Evolutionary conservation across 2,797 vertebrate species (phyloP).

Genomic region (Sebastolobus altivelis): DNA sequence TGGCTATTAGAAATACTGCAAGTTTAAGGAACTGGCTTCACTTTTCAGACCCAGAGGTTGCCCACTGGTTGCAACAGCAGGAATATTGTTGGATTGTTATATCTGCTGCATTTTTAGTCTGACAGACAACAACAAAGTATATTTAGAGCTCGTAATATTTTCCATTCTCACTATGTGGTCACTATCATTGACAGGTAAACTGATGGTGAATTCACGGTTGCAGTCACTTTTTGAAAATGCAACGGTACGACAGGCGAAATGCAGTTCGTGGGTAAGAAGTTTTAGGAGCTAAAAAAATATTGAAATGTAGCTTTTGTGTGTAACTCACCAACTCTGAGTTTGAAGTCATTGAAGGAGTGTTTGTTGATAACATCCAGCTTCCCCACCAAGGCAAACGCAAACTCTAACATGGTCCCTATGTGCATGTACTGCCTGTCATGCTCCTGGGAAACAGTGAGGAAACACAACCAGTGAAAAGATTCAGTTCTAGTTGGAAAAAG

Average conservation of each 20-base stretch:
- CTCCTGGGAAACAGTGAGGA: conserved; percentile 83
- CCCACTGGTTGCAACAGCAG: background rate
- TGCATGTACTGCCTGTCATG: conserved; percentile 97
- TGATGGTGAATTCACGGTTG: background rate
- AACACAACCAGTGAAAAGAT: conserved; percentile 1
- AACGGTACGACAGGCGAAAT: background rate
- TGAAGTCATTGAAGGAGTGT: conserved; percentile 99
- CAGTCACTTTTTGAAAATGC: background rate
- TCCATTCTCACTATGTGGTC: background rate
- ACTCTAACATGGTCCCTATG: conserved; percentile 98
- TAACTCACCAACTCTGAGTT: conserved; percentile 93
- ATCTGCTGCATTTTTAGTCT: conserved; percentile 1
- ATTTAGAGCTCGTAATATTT: background rate
- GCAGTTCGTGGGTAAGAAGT: background rate
- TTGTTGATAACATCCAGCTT: conserved; percentile 98
- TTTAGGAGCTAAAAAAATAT: background rate
- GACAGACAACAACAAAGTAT: background rate
- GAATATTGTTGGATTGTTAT: background rate
- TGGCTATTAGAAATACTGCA: too few species aligned
- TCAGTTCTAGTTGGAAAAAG: background rate
- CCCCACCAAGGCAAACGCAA: conserved; percentile 96
- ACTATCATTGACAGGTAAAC: background rate
- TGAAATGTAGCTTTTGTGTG: background rate
- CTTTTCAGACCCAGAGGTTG: too few species aligned
- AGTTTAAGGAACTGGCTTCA: too few species aligned